A percentile compares a stretch with the other conserved stretches of the same genome.
phyloP scores from a whole-genome alignment of 2,888 invertebrate genomes.

The Platerodrilus igneus region DNA sequence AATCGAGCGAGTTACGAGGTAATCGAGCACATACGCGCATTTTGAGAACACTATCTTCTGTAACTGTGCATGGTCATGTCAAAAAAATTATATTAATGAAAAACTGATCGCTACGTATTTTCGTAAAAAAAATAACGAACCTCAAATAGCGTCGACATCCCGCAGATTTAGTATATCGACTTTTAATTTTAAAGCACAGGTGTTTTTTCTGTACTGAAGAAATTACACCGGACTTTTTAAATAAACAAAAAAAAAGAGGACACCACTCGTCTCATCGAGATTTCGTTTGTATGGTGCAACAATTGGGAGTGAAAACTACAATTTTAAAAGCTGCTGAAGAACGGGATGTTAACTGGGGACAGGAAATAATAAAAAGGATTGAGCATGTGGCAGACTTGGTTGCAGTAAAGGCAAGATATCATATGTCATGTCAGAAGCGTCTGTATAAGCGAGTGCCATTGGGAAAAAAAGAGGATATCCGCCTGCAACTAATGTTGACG shows the following conservation, averaged over 20 bases:
- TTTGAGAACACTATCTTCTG: conserved; percentile 8
- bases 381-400: conserved; percentile 13
- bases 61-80: conserved; percentile 16
- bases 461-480: conserved; percentile 21
- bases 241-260: too few species aligned
- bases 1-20: conserved; percentile 12
- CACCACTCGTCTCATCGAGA: too few species aligned
- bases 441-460: too few species aligned
- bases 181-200: conserved; percentile 15
- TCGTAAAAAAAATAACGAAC: conserved; percentile 2
- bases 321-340: conserved; percentile 1
- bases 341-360: conserved; percentile 10
- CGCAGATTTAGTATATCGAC: background rate
- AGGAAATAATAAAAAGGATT: conserved; percentile 11
- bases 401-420: conserved; percentile 16
- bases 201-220: conserved; percentile 15
- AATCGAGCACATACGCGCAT: conserved; percentile 7
- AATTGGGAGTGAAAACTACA: too few species aligned
- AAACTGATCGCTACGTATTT: conserved; percentile 11
- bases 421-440: conserved; percentile 13
- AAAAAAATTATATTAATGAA: conserved; percentile 15
- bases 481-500: conserved; percentile 18
- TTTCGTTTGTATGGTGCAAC: too few species aligned
- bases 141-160: conserved; percentile 9
- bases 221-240: too few species aligned